Percentiles rank a stretch among this genome's conserved stretches.
phyloP scores from a whole-genome alignment of 2,113 vertebrate species.

The Vulpes ferrilata region DNA sequence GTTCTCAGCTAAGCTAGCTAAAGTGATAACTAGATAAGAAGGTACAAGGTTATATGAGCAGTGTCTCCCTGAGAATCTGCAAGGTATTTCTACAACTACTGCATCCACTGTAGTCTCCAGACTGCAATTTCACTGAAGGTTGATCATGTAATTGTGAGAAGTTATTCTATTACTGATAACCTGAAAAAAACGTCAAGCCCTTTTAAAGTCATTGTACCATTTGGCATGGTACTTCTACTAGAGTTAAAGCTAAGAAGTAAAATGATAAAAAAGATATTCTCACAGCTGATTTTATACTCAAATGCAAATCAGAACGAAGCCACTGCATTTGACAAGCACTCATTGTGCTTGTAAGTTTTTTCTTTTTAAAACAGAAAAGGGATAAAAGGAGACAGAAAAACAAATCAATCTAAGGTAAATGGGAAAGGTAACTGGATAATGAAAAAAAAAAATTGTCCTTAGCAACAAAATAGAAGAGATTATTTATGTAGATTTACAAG shows the following conservation, averaged over 20 bases:
- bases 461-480: slow-evolving; percentile 61
- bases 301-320: not conserved
- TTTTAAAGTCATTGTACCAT: not conserved
- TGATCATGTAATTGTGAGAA: not conserved
- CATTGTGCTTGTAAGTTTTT: not conserved
- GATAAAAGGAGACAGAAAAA: not conserved
- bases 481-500: slow-evolving; percentile 57
- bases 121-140: not conserved
- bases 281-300: not conserved
- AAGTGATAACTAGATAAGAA: not conserved
- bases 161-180: not conserved
- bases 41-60: not conserved
- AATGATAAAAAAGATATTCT: not conserved
- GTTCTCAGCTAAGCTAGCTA: slow-evolving; percentile 14
- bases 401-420: slow-evolving; percentile 7
- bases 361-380: slow-evolving; percentile 42
- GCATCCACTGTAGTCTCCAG: not conserved
- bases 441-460: not conserved
- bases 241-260: not conserved
- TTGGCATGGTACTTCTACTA: not conserved
- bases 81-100: not conserved
- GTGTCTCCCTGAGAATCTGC: not conserved
- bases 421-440: slow-evolving; percentile 24
- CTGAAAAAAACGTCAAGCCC: not conserved
- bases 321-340: not conserved